Conservation (phyloP, 2,797 vertebrate species). For the Acipenser transmontanus region DNA sequence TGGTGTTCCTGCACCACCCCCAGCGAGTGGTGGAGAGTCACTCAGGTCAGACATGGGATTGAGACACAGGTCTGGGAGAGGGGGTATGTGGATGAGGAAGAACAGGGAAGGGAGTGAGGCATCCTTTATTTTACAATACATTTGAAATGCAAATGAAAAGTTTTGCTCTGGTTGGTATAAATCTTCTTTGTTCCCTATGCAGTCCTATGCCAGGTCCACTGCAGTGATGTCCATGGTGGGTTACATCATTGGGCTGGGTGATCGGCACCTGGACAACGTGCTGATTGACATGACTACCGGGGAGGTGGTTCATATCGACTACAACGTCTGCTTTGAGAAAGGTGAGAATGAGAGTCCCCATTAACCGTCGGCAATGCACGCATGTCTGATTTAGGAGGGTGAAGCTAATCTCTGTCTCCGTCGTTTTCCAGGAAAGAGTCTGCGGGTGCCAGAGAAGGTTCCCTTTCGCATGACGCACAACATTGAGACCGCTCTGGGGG, state of each 20-base stretch:
- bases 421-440: constrained; percentile 80
- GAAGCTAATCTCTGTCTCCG: not conserved
- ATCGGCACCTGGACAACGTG: constrained; percentile 96
- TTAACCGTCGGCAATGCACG: constrained; percentile 22
- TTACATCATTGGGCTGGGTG: constrained; percentile 96
- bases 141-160: no score
- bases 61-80: no score
- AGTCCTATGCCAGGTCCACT: constrained; percentile 94
- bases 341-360: constrained; percentile 53
- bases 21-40: constrained; percentile 97
- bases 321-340: constrained; percentile 99
- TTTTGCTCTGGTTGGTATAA: no score
- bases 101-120: no score
- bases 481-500: constrained; percentile 90
- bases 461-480: constrained; percentile 98
- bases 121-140: no score
- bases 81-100: no score
- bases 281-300: constrained; percentile 98
- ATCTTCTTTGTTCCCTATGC: not conserved
- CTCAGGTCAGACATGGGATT: constrained; percentile 66
- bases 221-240: constrained; percentile 99
- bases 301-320: constrained; percentile 98
- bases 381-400: constrained; percentile 9
- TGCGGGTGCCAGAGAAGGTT: constrained; percentile 96
- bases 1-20: constrained; percentile 96